Percentiles rank a stretch among this genome's conserved stretches.
Evolutionary conservation across 2,797 vertebrate genomes (phyloP).

Genomic region (Macroramphosus scolopax): DNA sequence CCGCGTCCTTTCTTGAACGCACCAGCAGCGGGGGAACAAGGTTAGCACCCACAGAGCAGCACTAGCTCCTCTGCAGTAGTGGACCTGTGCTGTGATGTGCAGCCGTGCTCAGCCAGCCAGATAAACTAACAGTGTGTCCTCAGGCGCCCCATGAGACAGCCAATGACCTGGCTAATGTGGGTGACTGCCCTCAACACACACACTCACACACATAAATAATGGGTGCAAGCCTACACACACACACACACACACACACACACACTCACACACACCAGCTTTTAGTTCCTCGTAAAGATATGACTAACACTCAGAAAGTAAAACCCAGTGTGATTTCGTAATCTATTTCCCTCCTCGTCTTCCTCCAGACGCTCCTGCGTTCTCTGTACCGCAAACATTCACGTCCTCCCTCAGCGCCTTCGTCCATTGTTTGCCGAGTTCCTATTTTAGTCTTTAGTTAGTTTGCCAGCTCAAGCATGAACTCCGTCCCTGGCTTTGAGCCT

Average conservation of each 20-base stretch:
- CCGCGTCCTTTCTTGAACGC: constrained; percentile 11
- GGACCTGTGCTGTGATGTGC: constrained; percentile 58
- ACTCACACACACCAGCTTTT: constrained; percentile 26
- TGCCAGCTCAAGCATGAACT: constrained; percentile 66
- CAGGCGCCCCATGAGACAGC: constrained; percentile 57
- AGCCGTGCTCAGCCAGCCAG: constrained; percentile 63
- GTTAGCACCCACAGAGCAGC: constrained; percentile 38
- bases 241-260: constrained; percentile 7
- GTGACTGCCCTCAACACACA: constrained; percentile 43
- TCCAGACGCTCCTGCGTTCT: constrained; percentile 16
- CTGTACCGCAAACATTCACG: constrained; percentile 27
- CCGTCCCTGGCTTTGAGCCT: constrained; percentile 44
- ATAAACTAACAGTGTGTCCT: constrained; percentile 70
- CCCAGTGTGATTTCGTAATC: constrained; percentile 32
- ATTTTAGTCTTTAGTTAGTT: constrained; percentile 62
- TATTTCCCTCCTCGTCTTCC: constrained; percentile 8
- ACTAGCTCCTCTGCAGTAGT: constrained; percentile 18
- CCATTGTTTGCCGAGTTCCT: constrained; percentile 51
- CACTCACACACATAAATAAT: constrained; percentile 15
- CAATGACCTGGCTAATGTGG: constrained; percentile 68
- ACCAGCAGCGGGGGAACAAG: constrained; percentile 31
- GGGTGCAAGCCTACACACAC: no score
- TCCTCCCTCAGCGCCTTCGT: constrained; percentile 20
- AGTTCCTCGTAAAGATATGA: constrained; percentile 21
- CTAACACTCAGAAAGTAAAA: constrained; percentile 14